A percentile compares a stretch with the other conserved stretches of the same genome.
Conservation (phyloP, 2,113 vertebrate genomes). For the Oncorhynchus nerka region DNA sequence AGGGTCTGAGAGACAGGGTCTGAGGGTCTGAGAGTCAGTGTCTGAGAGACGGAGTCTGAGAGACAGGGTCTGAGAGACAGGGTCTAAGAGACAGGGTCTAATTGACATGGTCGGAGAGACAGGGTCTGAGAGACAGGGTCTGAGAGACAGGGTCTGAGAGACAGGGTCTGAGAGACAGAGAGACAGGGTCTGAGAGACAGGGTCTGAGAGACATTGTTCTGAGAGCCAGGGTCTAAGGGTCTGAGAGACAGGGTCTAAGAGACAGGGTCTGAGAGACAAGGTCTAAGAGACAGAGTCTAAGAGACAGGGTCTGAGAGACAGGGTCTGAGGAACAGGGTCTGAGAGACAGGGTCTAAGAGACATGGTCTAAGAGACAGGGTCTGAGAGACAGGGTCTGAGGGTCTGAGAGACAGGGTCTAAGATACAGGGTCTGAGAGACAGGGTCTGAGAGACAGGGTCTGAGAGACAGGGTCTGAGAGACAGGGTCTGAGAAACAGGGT, state of each 20-base stretch:
- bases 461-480: no score
- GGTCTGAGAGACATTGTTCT: neutral
- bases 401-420: no score
- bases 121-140: neutral
- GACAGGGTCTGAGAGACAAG: neutral
- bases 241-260: neutral
- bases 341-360: no score
- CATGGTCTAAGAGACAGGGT: no score
- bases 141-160: neutral
- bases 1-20: neutral
- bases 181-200: neutral
- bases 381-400: no score
- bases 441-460: no score
- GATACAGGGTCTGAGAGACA: no score
- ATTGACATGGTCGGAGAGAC: neutral
- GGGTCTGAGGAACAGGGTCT: no score
- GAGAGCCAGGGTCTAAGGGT: neutral
- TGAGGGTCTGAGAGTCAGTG: neutral
- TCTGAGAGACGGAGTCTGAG: slow-evolving; percentile 2
- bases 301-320: neutral
- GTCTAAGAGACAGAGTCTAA: neutral
- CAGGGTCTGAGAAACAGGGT: no score
- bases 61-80: neutral
- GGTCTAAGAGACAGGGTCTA: neutral
- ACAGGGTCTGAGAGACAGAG: neutral